Evolutionary conservation across 1,140 invertebrate genomes (phyloP).

Genomic region (Caerostris darwini): DNA sequence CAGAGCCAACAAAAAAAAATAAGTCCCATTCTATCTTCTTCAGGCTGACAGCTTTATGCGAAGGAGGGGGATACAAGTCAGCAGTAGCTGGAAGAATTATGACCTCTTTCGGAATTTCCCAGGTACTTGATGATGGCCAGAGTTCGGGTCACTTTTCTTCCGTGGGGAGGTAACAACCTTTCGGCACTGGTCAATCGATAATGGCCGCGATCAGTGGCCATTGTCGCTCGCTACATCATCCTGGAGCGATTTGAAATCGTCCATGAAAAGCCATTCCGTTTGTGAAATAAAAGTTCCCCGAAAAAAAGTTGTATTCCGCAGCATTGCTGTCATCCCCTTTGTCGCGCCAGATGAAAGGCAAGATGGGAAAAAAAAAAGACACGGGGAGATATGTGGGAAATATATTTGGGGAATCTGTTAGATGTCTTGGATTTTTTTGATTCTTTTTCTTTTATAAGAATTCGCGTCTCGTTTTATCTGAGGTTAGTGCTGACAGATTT

Average conservation of each 20-base stretch:
- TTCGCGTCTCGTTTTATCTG: not conserved
- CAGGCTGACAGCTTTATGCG: not conserved
- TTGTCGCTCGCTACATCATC: not conserved
- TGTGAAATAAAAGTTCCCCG: not conserved
- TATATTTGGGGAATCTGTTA: not conserved
- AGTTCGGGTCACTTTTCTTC: conserved; percentile 5
- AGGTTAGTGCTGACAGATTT: too few relatives aligned
- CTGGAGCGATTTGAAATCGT: not conserved
- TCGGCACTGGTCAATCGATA: conserved; percentile 31
- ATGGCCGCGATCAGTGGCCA: conserved; percentile 1
- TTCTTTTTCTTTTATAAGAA: not conserved
- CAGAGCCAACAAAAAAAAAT: not conserved
- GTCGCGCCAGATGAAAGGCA: not conserved
- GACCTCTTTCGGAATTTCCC: not conserved
- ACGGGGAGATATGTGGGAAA: not conserved
- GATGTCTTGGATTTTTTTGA: not conserved
- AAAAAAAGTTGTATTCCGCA: not conserved
- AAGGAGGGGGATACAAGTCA: not conserved
- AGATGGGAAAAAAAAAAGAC: not conserved
- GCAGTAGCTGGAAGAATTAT: not conserved
- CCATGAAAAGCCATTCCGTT: conserved; percentile 49
- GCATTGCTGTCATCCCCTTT: not conserved
- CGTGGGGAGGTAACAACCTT: not conserved
- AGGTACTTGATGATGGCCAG: not conserved
- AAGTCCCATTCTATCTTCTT: not conserved